Evolutionary conservation across 2,113 vertebrate species (phyloP), one percentile per base, ranked within the genome.

Genomic region (Tichodroma muraria): DNA sequence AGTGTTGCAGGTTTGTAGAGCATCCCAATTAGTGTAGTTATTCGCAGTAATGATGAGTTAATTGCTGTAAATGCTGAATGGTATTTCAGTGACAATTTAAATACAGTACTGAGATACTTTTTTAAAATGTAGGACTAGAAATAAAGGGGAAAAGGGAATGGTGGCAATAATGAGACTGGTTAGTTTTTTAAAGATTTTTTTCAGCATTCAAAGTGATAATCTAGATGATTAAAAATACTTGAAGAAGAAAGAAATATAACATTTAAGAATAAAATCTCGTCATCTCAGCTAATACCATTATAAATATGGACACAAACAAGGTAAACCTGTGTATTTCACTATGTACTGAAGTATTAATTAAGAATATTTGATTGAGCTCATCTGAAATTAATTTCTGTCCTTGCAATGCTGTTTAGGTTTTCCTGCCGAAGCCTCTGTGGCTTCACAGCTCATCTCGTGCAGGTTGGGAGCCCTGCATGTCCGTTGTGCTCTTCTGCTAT

Each of bases 21-120:
- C 96, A 82, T 97, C 96, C 96, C 97, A 98, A 97, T 98, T 98
- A 98, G 97, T 94, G 95, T 94, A 96, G 96, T 97, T 98, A 97
- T 94, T 97, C 42, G 2, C 98, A 97, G 96, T 98, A 98, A 98
- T 98, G 97, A 97, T 96, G 97, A 97, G 96, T 97, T 98, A 98
- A 98, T 98, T 98, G 88, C 92, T 93, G 69, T 97, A 97, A 97
- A 96, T 96, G 96, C 94, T 88, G 92, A 97, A 88, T 95, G 81
- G 80, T 97, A 88, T 95, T 83, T 97, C 93, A 95, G 87, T 97
- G 96, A 96, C 97, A 97, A 96, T 97, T 97, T 97, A 93, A 97
- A 94, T 91, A 95, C 71, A 80, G 73, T 79, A 44, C 85, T 37
- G 88, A 94, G 87, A 75, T 95, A 86, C 88, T 54, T 61, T 70